phyloP scores from a whole-genome alignment of 2,888 invertebrate species.

The Vanessa cardui region DNA sequence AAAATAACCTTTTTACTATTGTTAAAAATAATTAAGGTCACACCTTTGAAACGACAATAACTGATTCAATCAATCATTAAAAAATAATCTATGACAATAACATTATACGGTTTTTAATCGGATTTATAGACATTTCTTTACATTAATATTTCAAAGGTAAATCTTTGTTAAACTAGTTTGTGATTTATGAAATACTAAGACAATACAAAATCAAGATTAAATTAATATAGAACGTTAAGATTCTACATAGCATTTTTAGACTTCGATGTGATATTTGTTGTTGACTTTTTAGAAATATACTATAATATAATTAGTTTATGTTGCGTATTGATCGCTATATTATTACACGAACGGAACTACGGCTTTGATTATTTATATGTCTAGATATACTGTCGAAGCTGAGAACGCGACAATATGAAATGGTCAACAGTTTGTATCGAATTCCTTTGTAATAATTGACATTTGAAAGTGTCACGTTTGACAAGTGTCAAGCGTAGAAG shows the following conservation, averaged over 20 bases:
- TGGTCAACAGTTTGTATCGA: no score
- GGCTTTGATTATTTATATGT: no score
- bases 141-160: not conserved
- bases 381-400: no score
- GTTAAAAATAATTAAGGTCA: not conserved
- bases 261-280: conserved; percentile 17
- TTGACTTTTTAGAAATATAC: conserved; percentile 12
- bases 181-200: not conserved
- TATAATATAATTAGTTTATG: not conserved
- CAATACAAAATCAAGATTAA: not conserved
- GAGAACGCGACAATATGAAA: no score
- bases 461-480: no score
- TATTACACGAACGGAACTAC: no score
- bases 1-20: no score
- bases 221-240: not conserved
- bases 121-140: no score
- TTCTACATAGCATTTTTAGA: no score
- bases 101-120: no score
- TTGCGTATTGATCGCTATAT: not conserved
- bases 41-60: conserved; percentile 11
- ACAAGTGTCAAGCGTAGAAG: no score
- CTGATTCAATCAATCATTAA: not conserved
- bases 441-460: no score
- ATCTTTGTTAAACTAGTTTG: not conserved
- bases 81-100: conserved; percentile 16